These are phyloP conservation scores for Styela plicata DNA, from an alignment of 23 tunicate species.

Conservation along the genomic window DNA sequence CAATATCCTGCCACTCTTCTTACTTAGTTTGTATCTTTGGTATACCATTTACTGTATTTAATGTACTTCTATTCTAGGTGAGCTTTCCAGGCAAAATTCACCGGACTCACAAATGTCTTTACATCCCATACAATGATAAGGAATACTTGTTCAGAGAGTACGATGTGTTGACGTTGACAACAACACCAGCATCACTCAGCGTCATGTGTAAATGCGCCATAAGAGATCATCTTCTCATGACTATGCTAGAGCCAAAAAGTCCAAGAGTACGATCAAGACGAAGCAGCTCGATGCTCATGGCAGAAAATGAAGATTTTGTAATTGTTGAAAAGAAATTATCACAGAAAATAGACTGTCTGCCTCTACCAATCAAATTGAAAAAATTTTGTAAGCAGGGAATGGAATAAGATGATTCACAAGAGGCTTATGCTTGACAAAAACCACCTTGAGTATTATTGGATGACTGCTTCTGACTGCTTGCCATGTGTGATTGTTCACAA, in stretches of 20 bases:
- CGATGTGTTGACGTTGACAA: conserved; percentile 57
- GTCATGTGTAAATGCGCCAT: conserved; percentile 26
- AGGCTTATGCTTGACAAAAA: not conserved
- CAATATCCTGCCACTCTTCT: no score
- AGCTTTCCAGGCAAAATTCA: conserved; percentile 83
- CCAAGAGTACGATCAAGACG: not conserved
- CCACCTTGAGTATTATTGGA: no score
- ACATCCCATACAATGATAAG: conserved; percentile 63
- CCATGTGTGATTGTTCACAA: no score
- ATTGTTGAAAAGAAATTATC: not conserved
- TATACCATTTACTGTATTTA: no score
- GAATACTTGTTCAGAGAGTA: conserved; percentile 75
- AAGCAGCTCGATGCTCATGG: not conserved
- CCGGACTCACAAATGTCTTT: conserved; percentile 68
- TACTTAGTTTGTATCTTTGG: no score
- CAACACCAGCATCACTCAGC: conserved; percentile 51
- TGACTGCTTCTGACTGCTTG: no score
- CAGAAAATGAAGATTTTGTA: not conserved
- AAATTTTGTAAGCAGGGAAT: conserved; percentile 43
- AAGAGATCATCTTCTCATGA: conserved; percentile 10
- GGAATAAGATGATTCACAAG: not conserved
- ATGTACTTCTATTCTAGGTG: no score
- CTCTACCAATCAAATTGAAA: conserved; percentile 55
- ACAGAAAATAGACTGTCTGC: conserved; percentile 32
- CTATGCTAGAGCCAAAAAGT: not conserved